A percentile compares a stretch with the other conserved stretches of the same genome.
These are phyloP conservation scores for Ditylenchus dipsaci DNA, from an alignment of 1,140 invertebrate genomes.

Conservation along the genomic window DNA sequence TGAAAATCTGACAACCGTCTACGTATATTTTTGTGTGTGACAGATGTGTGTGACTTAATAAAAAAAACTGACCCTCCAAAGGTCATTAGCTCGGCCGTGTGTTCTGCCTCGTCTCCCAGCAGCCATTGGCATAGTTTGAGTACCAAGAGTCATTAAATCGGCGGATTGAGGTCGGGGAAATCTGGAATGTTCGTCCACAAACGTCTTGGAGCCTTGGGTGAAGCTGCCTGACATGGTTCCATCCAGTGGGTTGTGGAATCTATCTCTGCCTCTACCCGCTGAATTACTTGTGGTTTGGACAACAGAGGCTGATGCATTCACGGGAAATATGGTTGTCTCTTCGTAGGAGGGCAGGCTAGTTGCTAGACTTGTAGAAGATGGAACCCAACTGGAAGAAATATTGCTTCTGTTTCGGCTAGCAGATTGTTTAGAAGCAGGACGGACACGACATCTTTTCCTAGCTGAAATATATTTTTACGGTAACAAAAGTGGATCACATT, in stretches of 20 bases:
- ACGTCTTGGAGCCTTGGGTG: background rate
- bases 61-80: too few relatives aligned
- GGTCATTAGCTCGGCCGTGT: too few relatives aligned
- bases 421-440: constrained; percentile 20
- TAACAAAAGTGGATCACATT: too few relatives aligned
- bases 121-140: background rate
- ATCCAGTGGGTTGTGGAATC: too few relatives aligned
- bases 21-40: too few relatives aligned
- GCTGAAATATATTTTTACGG: background rate
- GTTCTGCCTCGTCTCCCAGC: background rate
- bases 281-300: background rate
- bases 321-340: constrained; percentile 8
- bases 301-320: constrained; percentile 8
- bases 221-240: background rate
- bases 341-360: background rate
- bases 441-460: constrained; percentile 31
- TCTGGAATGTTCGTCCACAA: background rate
- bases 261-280: background rate
- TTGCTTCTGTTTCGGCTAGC: background rate
- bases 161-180: background rate
- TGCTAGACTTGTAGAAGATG: background rate
- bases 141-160: background rate
- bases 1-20: too few relatives aligned
- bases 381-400: background rate
- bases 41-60: too few relatives aligned